Evolutionary conservation across 2,113 vertebrate species (phyloP).

Genomic region (Gallinago jamesoni): DNA sequence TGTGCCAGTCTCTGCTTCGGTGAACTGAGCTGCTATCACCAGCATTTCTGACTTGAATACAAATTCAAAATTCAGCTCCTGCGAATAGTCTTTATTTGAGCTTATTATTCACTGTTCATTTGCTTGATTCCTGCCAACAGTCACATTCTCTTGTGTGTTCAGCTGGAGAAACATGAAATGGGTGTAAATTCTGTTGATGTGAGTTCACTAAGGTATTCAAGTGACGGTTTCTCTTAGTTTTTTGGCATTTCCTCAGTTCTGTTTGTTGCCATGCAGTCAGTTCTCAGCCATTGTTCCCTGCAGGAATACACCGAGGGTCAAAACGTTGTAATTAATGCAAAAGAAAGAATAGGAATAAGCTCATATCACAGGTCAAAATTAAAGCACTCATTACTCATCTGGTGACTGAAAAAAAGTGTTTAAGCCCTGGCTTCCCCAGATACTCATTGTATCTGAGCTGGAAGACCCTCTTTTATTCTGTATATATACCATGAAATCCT

Average conservation of each 20-base stretch:
- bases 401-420: neutral
- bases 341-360: neutral
- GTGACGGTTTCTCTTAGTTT: neutral
- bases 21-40: neutral
- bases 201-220: neutral
- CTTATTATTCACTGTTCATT: neutral
- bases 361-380: neutral
- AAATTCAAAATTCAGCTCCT: neutral
- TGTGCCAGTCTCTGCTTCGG: neutral
- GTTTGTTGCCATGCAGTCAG: neutral
- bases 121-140: neutral
- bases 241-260: neutral
- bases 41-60: neutral
- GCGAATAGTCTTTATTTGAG: neutral
- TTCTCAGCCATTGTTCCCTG: neutral
- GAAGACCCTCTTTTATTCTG: neutral
- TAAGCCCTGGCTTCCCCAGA: neutral
- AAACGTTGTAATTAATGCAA: neutral
- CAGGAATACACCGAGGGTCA: neutral
- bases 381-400: neutral
- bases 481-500: too few relatives aligned
- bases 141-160: neutral
- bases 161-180: neutral
- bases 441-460: neutral
- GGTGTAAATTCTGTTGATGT: neutral